Conservation (phyloP, 2,888 invertebrate genomes). For the Linnaemya vulpina region DNA sequence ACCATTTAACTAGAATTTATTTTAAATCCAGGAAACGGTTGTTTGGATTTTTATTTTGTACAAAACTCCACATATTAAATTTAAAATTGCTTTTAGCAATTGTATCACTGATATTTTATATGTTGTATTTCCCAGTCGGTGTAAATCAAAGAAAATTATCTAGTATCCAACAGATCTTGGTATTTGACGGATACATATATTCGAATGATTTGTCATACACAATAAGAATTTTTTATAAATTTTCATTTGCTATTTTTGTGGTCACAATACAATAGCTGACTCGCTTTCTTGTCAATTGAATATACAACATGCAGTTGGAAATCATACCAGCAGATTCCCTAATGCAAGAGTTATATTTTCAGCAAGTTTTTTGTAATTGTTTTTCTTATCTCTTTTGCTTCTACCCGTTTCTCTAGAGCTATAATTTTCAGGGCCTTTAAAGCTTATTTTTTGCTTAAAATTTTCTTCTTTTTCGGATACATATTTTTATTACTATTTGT, state of each 20-base stretch:
- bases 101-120: too few relatives aligned
- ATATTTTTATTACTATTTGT: constrained; percentile 27
- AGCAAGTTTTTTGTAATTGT: background rate
- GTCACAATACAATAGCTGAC: background rate
- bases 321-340: background rate
- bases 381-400: background rate
- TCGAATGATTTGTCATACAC: too few relatives aligned
- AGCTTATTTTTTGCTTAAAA: background rate
- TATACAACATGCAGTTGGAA: background rate
- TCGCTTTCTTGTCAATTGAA: background rate
- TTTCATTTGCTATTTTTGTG: background rate
- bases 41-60: too few relatives aligned
- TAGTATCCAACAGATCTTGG: too few relatives aligned
- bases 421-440: constrained; percentile 5
- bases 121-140: too few relatives aligned
- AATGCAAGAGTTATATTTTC: background rate
- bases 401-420: background rate
- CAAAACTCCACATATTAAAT: too few relatives aligned
- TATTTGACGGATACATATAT: too few relatives aligned
- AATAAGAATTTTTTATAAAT: background rate
- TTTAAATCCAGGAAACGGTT: too few relatives aligned
- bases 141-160: too few relatives aligned
- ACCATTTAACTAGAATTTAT: too few relatives aligned
- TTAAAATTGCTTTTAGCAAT: too few relatives aligned
- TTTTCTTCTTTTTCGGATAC: background rate